Evolutionary conservation across 2,888 invertebrate genomes (phyloP).

Genomic region (Oscheius sp.): DNA sequence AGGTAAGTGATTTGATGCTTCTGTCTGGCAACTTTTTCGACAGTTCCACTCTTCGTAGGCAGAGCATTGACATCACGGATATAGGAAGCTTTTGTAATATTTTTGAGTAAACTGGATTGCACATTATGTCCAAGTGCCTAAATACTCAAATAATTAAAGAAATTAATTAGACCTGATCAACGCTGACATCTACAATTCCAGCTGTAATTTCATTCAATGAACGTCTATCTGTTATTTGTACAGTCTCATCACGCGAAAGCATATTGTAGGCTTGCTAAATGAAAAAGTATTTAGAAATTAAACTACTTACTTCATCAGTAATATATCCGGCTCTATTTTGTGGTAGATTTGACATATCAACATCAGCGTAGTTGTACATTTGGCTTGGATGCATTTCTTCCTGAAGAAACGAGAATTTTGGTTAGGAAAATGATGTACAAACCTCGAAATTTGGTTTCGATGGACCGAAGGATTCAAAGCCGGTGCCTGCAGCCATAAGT

Average conservation of each 20-base stretch:
- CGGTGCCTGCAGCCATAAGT: constrained; percentile 32
- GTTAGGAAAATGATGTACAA: no score
- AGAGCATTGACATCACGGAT: constrained; percentile 42
- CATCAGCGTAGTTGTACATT: constrained; percentile 37
- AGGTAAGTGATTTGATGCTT: constrained; percentile 70
- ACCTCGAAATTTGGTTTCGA: constrained; percentile 38
- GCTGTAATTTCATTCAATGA: constrained; percentile 55
- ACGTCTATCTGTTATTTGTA: constrained; percentile 55
- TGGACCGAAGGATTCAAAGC: constrained; percentile 44
- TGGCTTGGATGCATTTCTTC: constrained; percentile 43
- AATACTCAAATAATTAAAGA: constrained; percentile 7
- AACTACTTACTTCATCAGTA: constrained; percentile 24
- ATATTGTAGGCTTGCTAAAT: constrained; percentile 42
- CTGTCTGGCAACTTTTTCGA: constrained; percentile 58
- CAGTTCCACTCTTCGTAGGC: constrained; percentile 33
- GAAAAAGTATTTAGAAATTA: not conserved
- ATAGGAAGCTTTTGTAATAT: constrained; percentile 54
- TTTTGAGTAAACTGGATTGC: constrained; percentile 58
- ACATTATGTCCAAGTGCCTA: constrained; percentile 65
- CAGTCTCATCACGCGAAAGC: constrained; percentile 51
- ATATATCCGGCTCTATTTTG: not conserved
- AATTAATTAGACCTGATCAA: constrained; percentile 44
- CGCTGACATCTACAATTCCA: constrained; percentile 63
- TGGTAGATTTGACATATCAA: constrained; percentile 19
- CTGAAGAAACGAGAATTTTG: not conserved